Percentiles rank a stretch among this genome's conserved stretches.
These are phyloP conservation scores for Galerucella nymphaeae DNA, from an alignment of 2,888 invertebrate genomes.

Conservation along the genomic window DNA sequence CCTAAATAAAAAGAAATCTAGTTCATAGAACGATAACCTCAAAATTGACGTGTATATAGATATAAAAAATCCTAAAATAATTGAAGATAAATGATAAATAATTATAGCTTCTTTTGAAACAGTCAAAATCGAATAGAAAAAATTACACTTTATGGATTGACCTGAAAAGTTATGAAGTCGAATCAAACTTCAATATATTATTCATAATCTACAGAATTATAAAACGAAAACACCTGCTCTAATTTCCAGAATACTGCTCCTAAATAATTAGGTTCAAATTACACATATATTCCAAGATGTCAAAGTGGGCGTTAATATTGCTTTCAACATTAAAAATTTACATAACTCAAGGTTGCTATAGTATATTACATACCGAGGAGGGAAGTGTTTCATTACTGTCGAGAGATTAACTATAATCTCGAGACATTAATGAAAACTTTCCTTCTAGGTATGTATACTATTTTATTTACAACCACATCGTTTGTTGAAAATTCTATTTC, in stretches of 20 bases:
- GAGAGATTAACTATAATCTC: too few species aligned
- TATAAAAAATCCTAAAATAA: not conserved
- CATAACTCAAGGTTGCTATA: not conserved
- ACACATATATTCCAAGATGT: not conserved
- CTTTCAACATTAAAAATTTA: not conserved
- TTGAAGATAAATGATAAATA: not conserved
- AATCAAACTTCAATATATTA: not conserved
- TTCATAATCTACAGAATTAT: conserved; percentile 7
- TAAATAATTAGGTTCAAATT: not conserved
- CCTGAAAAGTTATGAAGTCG: not conserved
- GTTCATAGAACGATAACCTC: too few species aligned
- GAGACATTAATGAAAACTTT: too few species aligned
- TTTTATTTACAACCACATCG: too few species aligned
- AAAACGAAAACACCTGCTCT: conserved; percentile 7
- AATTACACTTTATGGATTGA: conserved; percentile 5
- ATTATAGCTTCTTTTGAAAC: not conserved
- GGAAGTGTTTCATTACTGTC: too few species aligned
- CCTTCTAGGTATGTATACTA: too few species aligned
- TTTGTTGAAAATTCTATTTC: too few species aligned
- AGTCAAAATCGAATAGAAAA: not conserved
- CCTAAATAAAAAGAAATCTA: too few species aligned
- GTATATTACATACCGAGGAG: too few species aligned
- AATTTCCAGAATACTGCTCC: conserved; percentile 6
- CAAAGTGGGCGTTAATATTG: not conserved
- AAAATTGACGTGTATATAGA: too few species aligned